Evolutionary conservation across 2,888 invertebrate genomes (phyloP).

Genomic region (Sisyra nigra): DNA sequence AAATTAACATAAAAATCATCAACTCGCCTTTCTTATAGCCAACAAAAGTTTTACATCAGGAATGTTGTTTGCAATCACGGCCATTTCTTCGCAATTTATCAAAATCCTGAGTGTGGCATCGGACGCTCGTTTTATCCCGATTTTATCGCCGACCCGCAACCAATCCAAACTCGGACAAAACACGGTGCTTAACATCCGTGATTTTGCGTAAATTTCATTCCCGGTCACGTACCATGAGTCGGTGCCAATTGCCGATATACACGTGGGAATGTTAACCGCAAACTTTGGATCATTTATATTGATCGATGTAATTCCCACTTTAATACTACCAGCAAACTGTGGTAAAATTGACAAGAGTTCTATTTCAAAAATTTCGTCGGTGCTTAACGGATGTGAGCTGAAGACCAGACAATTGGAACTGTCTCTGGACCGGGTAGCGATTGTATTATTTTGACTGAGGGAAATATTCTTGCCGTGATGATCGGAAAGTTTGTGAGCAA

Average conservation of each 20-base stretch:
- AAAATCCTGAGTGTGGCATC: constrained; percentile 56
- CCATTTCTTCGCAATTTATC: constrained; percentile 69
- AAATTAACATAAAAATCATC: constrained; percentile 2
- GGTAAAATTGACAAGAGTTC: constrained; percentile 43
- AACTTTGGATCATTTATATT: constrained; percentile 28
- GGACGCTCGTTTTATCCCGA: constrained; percentile 55
- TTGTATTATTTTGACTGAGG: constrained; percentile 46
- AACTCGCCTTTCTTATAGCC: neutral
- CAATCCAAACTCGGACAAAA: constrained; percentile 63
- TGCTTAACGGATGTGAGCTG: constrained; percentile 52
- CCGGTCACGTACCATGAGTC: constrained; percentile 56
- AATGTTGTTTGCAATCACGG: constrained; percentile 55
- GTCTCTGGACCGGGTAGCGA: constrained; percentile 43
- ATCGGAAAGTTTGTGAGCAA: constrained; percentile 32
- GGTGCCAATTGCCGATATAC: constrained; percentile 40
- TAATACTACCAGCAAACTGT: constrained; percentile 56
- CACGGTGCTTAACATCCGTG: constrained; percentile 45
- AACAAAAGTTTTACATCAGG: constrained; percentile 41
- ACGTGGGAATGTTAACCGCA: constrained; percentile 38
- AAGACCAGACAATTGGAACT: constrained; percentile 40
- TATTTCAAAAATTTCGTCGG: constrained; percentile 69
- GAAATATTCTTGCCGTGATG: constrained; percentile 53
- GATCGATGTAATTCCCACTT: constrained; percentile 62
- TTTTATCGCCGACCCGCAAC: constrained; percentile 61
- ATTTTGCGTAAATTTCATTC: constrained; percentile 55